A percentile compares a stretch with the other conserved stretches of the same genome.
phyloP scores from a whole-genome alignment of 1,140 invertebrate genomes.

The Drosophila bocqueti region DNA sequence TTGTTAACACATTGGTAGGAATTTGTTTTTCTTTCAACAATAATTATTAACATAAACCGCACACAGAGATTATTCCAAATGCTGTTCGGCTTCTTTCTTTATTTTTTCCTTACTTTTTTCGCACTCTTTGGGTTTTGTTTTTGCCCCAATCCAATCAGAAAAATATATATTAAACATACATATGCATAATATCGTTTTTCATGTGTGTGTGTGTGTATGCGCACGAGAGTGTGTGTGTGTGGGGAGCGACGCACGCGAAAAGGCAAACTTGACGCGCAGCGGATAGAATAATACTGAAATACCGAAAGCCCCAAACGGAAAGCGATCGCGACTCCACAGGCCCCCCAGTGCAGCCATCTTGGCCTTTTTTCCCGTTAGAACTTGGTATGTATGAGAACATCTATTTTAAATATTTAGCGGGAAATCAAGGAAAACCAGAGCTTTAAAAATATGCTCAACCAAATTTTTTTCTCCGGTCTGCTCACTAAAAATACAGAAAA shows the following conservation, averaged over 20 bases:
- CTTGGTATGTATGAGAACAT: no score
- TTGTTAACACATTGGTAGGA: conserved; percentile 66
- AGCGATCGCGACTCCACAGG: conserved; percentile 31
- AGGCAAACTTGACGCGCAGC: conserved; percentile 73
- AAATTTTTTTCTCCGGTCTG: no score
- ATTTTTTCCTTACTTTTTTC: conserved; percentile 48
- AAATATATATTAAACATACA: conserved; percentile 74
- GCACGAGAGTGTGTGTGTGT: conserved; percentile 24
- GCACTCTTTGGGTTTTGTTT: conserved; percentile 62
- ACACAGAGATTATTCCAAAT: conserved; percentile 42
- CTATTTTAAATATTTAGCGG: neutral
- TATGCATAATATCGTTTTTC: conserved; percentile 60
- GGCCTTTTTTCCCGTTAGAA: conserved; percentile 4
- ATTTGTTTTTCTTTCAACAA: conserved; percentile 47
- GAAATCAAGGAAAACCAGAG: neutral
- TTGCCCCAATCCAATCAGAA: conserved; percentile 75
- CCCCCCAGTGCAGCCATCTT: conserved; percentile 10
- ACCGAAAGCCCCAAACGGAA: conserved; percentile 51
- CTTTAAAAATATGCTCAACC: no score
- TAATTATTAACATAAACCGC: conserved; percentile 54
- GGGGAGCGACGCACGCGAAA: conserved; percentile 40
- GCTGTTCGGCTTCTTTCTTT: conserved; percentile 44
- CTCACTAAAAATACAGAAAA: no score
- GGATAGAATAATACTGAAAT: conserved; percentile 80
- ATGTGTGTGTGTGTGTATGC: conserved; percentile 32